Conservation (phyloP, 2,888 invertebrate genomes). For the Pemphredon lugubris region DNA sequence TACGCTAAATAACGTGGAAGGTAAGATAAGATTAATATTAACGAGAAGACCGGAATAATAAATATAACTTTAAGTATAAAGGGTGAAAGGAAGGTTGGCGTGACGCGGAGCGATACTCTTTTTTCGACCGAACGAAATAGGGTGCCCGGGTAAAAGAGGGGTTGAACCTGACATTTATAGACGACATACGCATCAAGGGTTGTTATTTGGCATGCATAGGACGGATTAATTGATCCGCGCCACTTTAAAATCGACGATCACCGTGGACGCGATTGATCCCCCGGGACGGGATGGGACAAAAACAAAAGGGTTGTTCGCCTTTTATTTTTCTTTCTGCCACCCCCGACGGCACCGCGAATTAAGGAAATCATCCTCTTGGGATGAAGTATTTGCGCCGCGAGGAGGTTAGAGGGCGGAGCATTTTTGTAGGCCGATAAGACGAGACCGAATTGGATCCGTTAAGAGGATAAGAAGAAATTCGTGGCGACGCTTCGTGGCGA, state of each 20-base stretch:
- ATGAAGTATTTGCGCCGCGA: conserved; percentile 34
- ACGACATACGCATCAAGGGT: conserved; percentile 36
- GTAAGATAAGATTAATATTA: too few species aligned
- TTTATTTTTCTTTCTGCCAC: conserved; percentile 1
- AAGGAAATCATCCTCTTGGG: conserved; percentile 41
- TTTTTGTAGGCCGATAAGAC: conserved; percentile 37
- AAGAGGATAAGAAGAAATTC: conserved; percentile 44
- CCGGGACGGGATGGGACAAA: too few species aligned
- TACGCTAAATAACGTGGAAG: too few species aligned
- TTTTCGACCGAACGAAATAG: too few species aligned
- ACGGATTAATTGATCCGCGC: conserved; percentile 35
- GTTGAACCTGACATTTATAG: too few species aligned
- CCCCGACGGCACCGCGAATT: conserved; percentile 8
- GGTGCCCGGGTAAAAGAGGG: too few species aligned
- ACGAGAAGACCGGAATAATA: too few species aligned
- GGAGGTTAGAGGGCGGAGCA: conserved; percentile 1
- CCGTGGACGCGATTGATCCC: conserved; percentile 1
- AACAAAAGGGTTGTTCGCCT: not conserved
- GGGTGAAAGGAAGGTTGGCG: too few species aligned
- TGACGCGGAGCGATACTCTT: too few species aligned
- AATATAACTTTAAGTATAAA: too few species aligned
- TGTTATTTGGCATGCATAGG: conserved; percentile 25
- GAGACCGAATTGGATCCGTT: conserved; percentile 45
- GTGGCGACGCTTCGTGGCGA: conserved; percentile 26
- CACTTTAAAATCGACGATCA: conserved; percentile 30